These are phyloP conservation scores for Oncopeltus fasciatus DNA, from an alignment of 1,140 invertebrate species.

Conservation along the genomic window DNA sequence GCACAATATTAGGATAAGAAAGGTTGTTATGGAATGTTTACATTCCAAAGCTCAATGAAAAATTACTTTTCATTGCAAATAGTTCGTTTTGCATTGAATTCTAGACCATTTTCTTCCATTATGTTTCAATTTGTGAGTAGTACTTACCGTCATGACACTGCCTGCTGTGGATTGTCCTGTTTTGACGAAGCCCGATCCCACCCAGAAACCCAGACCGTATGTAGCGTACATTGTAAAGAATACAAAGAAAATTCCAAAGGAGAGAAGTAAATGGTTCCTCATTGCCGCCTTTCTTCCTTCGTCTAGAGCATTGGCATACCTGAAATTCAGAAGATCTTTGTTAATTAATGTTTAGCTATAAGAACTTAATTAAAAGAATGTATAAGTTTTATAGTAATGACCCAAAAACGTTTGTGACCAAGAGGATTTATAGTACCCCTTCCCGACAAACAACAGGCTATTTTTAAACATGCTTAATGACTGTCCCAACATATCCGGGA, in stretches of 20 bases:
- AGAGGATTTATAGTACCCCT: too few relatives aligned
- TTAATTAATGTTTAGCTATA: too few relatives aligned
- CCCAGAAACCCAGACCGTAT: constrained; percentile 73
- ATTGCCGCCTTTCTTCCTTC: constrained; percentile 35
- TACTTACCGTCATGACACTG: constrained; percentile 33
- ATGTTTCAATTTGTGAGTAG: too few relatives aligned
- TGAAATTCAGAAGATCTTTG: too few relatives aligned
- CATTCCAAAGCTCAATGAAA: constrained; percentile 27
- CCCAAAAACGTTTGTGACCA: too few relatives aligned
- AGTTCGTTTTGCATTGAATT: too few relatives aligned
- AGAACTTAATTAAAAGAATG: too few relatives aligned
- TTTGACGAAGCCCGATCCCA: constrained; percentile 50
- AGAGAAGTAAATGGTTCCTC: constrained; percentile 36
- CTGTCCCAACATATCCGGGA: too few relatives aligned
- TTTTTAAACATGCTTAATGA: too few relatives aligned
- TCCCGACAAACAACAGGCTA: too few relatives aligned
- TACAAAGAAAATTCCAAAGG: constrained; percentile 46
- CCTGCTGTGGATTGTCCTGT: constrained; percentile 28
- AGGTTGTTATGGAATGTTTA: not conserved
- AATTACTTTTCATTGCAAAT: too few relatives aligned
- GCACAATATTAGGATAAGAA: not conserved
- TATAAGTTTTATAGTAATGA: not conserved
- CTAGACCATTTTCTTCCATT: too few relatives aligned
- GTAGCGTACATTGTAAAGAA: constrained; percentile 63
- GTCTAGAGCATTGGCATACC: constrained; percentile 31